phyloP scores from a whole-genome alignment of 2,888 invertebrate genomes.

The Caenorhabditis becei region DNA sequence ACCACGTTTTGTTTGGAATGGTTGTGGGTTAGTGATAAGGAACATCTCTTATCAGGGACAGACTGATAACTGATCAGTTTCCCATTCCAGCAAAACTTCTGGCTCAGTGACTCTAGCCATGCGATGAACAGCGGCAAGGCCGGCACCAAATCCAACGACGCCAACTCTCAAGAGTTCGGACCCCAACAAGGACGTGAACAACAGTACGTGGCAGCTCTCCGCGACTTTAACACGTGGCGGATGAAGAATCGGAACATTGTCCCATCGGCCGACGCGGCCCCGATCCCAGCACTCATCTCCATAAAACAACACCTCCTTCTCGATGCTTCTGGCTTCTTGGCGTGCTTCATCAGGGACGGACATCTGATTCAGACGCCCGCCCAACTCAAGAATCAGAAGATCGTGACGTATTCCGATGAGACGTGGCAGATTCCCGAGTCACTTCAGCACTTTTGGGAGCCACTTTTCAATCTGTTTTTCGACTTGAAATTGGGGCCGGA shows the following conservation, averaged over 20 bases:
- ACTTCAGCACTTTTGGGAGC: conserved; percentile 48
- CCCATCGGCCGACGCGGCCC: conserved; percentile 9
- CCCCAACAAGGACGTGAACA: conserved; percentile 31
- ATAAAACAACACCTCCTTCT: conserved; percentile 28
- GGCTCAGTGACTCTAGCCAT: conserved; percentile 32
- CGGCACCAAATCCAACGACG: not conserved
- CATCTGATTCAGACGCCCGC: conserved; percentile 17
- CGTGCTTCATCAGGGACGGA: conserved; percentile 29
- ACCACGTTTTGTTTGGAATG: conserved; percentile 86
- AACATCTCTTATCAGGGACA: too few species aligned
- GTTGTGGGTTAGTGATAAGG: conserved; percentile 84
- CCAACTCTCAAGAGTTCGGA: not conserved
- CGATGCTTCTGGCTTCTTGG: conserved; percentile 17
- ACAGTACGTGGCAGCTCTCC: conserved; percentile 14
- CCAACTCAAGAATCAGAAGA: conserved; percentile 12
- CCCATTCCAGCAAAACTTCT: conserved; percentile 39
- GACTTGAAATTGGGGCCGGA: conserved; percentile 42
- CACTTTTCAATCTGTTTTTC: conserved; percentile 45
- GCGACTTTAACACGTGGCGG: conserved; percentile 28
- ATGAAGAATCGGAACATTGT: conserved; percentile 26
- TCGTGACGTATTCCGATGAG: conserved; percentile 14
- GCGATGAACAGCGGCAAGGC: conserved; percentile 46
- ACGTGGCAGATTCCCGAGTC: conserved; percentile 15
- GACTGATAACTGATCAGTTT: not conserved
- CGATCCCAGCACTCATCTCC: not conserved